These are phyloP conservation scores for Theretra japonica DNA, from an alignment of 2,888 invertebrate species.

Conservation along the genomic window DNA sequence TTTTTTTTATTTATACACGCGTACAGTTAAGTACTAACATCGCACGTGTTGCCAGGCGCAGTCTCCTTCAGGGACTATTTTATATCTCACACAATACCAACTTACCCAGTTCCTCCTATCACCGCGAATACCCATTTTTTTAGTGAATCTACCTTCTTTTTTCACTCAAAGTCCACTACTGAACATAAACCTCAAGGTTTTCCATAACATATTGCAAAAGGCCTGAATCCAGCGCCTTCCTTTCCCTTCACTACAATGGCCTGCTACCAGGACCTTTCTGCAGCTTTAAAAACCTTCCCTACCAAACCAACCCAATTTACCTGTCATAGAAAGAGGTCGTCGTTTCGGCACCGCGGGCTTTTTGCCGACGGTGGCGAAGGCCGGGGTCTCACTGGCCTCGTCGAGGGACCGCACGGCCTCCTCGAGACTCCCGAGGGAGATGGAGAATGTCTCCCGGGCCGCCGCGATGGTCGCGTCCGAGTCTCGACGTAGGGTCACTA, in stretches of 20 bases:
- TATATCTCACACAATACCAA: too few relatives aligned
- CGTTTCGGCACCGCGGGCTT: slow-evolving; percentile 82
- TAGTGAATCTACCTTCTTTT: too few relatives aligned
- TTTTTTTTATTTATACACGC: too few relatives aligned
- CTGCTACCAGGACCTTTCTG: neutral
- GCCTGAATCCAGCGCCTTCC: neutral
- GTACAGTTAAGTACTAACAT: too few relatives aligned
- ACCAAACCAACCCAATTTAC: slow-evolving; percentile 61
- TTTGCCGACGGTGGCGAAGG: slow-evolving; percentile 79
- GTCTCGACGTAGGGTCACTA: slow-evolving; percentile 82
- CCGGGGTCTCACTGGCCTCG: slow-evolving; percentile 70
- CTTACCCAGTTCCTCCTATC: too few relatives aligned
- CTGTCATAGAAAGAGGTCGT: slow-evolving; percentile 86
- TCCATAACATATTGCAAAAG: too few relatives aligned
- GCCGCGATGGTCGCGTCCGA: slow-evolving; percentile 76
- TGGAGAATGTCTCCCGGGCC: slow-evolving; percentile 79
- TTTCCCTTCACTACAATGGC: neutral
- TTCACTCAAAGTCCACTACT: too few relatives aligned
- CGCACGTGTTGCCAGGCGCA: too few relatives aligned
- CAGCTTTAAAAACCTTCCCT: neutral
- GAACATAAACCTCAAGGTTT: too few relatives aligned
- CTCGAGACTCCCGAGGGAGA: slow-evolving; percentile 78
- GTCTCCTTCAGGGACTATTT: too few relatives aligned
- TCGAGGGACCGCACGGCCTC: slow-evolving; percentile 77
- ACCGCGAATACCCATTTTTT: too few relatives aligned